Conservation (phyloP, 2,888 invertebrate genomes). For the Odontomyia ornata region DNA sequence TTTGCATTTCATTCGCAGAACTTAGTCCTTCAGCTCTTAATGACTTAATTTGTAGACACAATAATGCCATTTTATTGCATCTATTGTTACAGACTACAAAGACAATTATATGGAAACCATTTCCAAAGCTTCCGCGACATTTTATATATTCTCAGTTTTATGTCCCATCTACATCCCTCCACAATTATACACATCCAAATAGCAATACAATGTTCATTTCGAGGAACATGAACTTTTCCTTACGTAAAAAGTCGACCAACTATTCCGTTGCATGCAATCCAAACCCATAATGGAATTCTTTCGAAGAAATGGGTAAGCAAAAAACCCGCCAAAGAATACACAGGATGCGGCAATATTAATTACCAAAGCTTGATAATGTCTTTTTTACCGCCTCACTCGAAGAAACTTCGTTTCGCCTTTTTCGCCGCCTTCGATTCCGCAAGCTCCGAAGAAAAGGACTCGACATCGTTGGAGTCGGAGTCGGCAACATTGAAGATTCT, state of each 20-base stretch:
- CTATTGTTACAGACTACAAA: constrained; percentile 13
- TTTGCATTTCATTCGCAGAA: constrained; percentile 5
- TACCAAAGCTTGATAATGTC: constrained; percentile 35
- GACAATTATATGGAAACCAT: neutral
- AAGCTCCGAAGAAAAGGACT: constrained; percentile 8
- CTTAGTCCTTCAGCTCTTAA: constrained; percentile 30
- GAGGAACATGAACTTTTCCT: constrained; percentile 9
- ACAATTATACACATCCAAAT: neutral
- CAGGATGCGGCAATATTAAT: constrained; percentile 38
- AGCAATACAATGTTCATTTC: constrained; percentile 16
- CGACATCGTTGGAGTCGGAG: neutral
- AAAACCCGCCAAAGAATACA: neutral
- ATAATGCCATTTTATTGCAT: constrained; percentile 34
- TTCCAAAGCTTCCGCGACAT: neutral
- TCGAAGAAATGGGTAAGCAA: neutral
- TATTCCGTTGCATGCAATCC: constrained; percentile 26
- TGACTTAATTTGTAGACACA: constrained; percentile 48
- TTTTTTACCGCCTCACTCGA: constrained; percentile 10
- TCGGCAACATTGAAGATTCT: neutral
- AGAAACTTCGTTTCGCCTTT: neutral
- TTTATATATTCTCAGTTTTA: neutral
- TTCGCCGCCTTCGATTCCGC: neutral
- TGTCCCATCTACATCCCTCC: neutral
- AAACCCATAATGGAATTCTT: constrained; percentile 8
- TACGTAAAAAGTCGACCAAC: neutral